A percentile compares a stretch with the other conserved stretches of the same genome.
Conservation (phyloP, 1,140 invertebrate species). For the Aphelenchoides fujianensis region DNA sequence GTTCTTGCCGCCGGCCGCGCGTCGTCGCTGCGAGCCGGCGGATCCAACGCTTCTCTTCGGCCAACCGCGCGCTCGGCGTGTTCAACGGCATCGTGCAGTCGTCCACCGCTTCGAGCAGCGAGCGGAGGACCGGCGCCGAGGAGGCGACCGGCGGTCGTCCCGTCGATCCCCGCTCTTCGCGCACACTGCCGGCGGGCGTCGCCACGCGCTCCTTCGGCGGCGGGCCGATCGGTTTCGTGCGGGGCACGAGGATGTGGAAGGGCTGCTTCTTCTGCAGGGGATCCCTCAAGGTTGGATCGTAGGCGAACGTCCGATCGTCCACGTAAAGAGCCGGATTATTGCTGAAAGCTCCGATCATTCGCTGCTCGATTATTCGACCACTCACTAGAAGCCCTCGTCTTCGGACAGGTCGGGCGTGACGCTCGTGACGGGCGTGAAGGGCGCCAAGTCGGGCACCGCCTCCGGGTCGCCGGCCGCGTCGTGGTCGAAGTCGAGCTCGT, state of each 20-base stretch:
- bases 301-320: background rate
- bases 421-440: slow-evolving; percentile 14
- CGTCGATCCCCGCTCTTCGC: too few species aligned
- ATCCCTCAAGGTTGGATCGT: background rate
- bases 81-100: background rate
- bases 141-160: too few species aligned
- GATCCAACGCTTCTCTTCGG: background rate
- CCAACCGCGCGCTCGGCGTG: background rate
- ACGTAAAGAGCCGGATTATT: background rate
- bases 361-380: too few species aligned
- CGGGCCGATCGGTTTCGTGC: background rate
- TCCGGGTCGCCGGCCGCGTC: background rate
- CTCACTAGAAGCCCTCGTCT: background rate
- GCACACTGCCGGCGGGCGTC: background rate
- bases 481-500: background rate
- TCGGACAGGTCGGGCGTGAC: slow-evolving; percentile 14
- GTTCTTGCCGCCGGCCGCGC: background rate
- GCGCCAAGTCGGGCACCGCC: background rate
- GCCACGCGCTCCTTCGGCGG: background rate
- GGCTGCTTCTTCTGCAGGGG: background rate
- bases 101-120: background rate
- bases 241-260: background rate
- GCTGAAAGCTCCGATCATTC: too few species aligned
- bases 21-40: background rate
- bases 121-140: background rate